Evolutionary conservation across 2,888 invertebrate species (phyloP), one percentile per base, ranked within the genome.

Genomic region (Hirtodrosophila histrioides): DNA sequence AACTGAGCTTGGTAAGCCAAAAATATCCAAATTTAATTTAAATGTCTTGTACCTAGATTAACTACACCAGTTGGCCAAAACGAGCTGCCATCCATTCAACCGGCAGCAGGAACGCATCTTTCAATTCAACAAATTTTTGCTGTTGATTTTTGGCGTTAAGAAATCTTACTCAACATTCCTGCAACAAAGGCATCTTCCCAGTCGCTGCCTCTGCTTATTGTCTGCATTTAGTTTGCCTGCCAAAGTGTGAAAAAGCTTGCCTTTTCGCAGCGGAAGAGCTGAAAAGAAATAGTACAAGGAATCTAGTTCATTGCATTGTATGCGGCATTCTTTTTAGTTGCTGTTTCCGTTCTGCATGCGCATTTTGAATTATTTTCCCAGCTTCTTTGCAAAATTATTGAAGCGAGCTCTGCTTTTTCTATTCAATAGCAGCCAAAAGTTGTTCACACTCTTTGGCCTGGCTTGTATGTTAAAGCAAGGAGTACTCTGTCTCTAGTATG

Each of bases 161-260:
- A 66, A 68, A 70, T 69, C 56, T 62, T 69, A 57, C 48, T 44
- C 45, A 77, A 58, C 63, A 60, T 69, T 74, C 58, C 41, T 49
- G 49, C 66, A 64, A 73, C 73, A 79, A 74, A 74, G 67, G 41
- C 50, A 64, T 39, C 51, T 50, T 46, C 40, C 43, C 46, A 55
- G 51, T 44, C 33, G 58, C 44, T 54, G 63, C 43, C 36, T 46
- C 10, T 63, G 68, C 48, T 46, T 55, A 70, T 76, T 78, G 78
- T 78, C 63, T 65, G 78, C 60, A 50, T 65, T 75, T 53, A 55
- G 71, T 64, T 76, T 73, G 73, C 61, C 69, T 61, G 62, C 41
- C 61, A 73, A 70, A 80, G 76, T 81, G 78, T 67, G 78, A 81
- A 73, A 72, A 58, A 74, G 63, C 51, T 70, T 74, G 68, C 63